Conservation (phyloP, 2,888 invertebrate species). For the Amphipoea lucens region DNA sequence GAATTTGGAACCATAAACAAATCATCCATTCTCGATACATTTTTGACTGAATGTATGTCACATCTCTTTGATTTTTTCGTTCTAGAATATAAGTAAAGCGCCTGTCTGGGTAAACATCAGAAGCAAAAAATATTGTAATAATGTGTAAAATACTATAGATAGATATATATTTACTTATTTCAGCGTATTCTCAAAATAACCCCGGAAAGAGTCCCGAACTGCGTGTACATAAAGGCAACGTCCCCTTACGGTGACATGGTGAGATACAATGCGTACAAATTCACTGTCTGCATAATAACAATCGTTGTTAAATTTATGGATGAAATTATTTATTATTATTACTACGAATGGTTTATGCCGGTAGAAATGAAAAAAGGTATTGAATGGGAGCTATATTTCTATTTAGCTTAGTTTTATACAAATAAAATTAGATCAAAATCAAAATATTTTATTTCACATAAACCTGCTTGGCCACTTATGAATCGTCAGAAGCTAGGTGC, state of each 20-base stretch:
- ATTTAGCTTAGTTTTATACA: not conserved
- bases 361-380: constrained; percentile 62
- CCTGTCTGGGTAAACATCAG: not conserved
- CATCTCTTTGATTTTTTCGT: no score
- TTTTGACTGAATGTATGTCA: no score
- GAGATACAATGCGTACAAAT: constrained; percentile 54
- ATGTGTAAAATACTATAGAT: not conserved
- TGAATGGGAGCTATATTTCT: constrained; percentile 64
- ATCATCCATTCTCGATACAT: no score
- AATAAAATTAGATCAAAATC: not conserved
- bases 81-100: no score
- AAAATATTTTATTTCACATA: no score
- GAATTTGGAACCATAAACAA: no score
- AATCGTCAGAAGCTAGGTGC: no score
- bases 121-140: not conserved
- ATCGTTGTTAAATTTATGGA: constrained; percentile 56
- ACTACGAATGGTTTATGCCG: constrained; percentile 70
- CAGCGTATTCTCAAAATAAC: constrained; percentile 28
- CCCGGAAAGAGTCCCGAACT: not conserved
- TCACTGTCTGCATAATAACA: constrained; percentile 64
- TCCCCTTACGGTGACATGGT: constrained; percentile 35
- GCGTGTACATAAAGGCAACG: constrained; percentile 40
- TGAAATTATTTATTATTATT: constrained; percentile 13
- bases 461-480: no score
- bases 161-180: constrained; percentile 4